Percentiles rank a stretch among this genome's conserved stretches.
Evolutionary conservation across 2,113 vertebrate species (phyloP).

Genomic region (Cheirogaleus medius): DNA sequence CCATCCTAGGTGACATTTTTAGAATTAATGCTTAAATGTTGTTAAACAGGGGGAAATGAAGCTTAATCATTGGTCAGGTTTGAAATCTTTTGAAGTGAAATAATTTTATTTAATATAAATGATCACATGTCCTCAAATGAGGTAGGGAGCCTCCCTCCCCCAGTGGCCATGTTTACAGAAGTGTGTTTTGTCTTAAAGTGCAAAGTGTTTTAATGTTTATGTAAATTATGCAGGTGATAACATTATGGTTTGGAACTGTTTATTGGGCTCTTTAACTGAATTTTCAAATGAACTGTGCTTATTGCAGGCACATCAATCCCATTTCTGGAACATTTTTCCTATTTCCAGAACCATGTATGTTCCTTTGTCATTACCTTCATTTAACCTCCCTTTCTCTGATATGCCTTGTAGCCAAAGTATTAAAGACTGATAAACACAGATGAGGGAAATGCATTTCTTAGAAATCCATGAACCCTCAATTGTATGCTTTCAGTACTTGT

Average conservation of each 20-base stretch:
- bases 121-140: conserved; percentile 31
- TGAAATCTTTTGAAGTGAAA: conserved; percentile 56
- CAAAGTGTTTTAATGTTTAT: conserved; percentile 69
- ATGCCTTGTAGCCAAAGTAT: conserved; percentile 60
- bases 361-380: conserved; percentile 55
- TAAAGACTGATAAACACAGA: conserved; percentile 63
- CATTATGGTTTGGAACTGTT: conserved; percentile 78
- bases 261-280: conserved; percentile 75
- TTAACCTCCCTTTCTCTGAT: conserved; percentile 58
- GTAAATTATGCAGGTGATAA: conserved; percentile 74
- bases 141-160: conserved; percentile 61
- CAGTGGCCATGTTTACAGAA: conserved; percentile 73
- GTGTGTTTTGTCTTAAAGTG: conserved; percentile 55
- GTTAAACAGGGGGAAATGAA: conserved; percentile 57
- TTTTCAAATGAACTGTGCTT: conserved; percentile 69
- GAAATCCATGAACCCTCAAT: conserved; percentile 53
- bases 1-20: conserved; percentile 78
- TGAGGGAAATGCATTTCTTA: conserved; percentile 57
- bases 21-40: conserved; percentile 79
- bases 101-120: conserved; percentile 64
- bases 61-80: conserved; percentile 65
- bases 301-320: conserved; percentile 75
- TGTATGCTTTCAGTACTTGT: conserved; percentile 81
- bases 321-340: conserved; percentile 73
- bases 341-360: conserved; percentile 59